Conservation (phyloP, 2,888 invertebrate species). For the Corythucha ciliata region DNA sequence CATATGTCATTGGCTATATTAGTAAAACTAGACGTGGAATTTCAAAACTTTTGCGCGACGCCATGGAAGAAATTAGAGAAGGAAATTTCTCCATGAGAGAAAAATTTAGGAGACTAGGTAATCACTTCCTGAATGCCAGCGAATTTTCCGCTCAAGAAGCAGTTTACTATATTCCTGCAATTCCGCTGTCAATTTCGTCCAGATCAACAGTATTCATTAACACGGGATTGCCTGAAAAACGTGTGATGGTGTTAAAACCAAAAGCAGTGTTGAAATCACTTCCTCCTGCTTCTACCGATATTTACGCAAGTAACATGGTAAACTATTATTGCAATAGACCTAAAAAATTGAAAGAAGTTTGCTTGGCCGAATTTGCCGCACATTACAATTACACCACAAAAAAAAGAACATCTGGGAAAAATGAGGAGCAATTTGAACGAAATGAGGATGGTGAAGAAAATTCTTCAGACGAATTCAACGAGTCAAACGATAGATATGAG, state of each 20-base stretch:
- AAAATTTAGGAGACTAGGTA: slow-evolving; percentile 30
- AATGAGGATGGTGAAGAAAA: not conserved
- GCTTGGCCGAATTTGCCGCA: slow-evolving; percentile 36
- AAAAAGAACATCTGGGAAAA: not conserved
- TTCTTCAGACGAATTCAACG: not conserved
- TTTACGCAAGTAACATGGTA: slow-evolving; percentile 26
- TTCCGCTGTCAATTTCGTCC: slow-evolving; percentile 32
- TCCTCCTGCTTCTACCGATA: slow-evolving; percentile 5
- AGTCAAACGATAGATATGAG: too few species aligned
- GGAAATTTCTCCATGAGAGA: slow-evolving; percentile 35
- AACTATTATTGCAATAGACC: slow-evolving; percentile 36
- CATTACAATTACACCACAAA: slow-evolving; percentile 21
- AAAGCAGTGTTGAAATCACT: slow-evolving; percentile 5
- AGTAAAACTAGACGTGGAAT: slow-evolving; percentile 9
- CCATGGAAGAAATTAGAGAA: slow-evolving; percentile 16
- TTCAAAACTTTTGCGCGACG: slow-evolving; percentile 5
- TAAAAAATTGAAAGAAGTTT: slow-evolving; percentile 31
- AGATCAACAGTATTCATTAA: slow-evolving; percentile 26
- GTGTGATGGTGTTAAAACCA: slow-evolving; percentile 3
- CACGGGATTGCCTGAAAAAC: slow-evolving; percentile 4
- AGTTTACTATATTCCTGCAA: slow-evolving; percentile 29
- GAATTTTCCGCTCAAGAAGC: slow-evolving; percentile 36
- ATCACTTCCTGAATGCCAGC: slow-evolving; percentile 32
- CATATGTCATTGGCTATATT: slow-evolving; percentile 10
- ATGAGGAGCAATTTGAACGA: too few species aligned